These are phyloP conservation scores for Heterochromis multidens DNA, from an alignment of 2,113 vertebrate species.

Conservation along the genomic window DNA sequence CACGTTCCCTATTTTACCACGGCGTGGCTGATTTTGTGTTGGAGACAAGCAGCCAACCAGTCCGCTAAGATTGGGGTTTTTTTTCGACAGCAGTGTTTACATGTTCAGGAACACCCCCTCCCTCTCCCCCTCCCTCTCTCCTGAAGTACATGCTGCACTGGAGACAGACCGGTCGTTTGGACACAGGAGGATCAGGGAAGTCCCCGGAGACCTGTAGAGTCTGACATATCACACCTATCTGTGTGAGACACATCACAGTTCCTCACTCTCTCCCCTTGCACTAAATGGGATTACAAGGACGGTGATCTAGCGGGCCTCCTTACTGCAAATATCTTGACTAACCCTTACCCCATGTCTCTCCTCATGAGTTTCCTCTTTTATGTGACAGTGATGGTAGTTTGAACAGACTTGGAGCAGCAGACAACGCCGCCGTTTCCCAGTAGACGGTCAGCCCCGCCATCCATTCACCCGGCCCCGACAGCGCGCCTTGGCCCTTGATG, in stretches of 20 bases:
- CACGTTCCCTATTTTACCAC: conserved; percentile 2
- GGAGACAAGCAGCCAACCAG: not conserved
- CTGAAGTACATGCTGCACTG: conserved; percentile 14
- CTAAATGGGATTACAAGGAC: conserved; percentile 47
- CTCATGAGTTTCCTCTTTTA: not conserved
- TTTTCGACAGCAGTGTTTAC: conserved; percentile 23
- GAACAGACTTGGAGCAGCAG: conserved; percentile 32
- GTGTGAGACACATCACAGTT: not conserved
- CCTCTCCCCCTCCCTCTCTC: not conserved
- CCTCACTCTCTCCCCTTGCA: not conserved
- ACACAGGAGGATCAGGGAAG: conserved; percentile 2
- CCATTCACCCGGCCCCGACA: conserved; percentile 29
- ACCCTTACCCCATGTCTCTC: conserved; percentile 18
- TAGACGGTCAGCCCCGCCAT: not conserved
- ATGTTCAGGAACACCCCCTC: not conserved
- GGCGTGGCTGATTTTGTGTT: not conserved
- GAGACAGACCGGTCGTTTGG: conserved; percentile 8
- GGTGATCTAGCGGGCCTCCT: not conserved
- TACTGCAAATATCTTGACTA: not conserved
- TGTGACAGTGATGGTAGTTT: conserved; percentile 44
- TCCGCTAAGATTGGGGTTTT: not conserved
- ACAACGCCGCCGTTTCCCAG: conserved; percentile 18
- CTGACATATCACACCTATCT: conserved; percentile 19
- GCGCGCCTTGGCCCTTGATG: conserved; percentile 47
- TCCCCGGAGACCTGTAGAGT: conserved; percentile 34